phyloP scores from a whole-genome alignment of 2,797 vertebrate species.

The Anguilla anguilla region DNA sequence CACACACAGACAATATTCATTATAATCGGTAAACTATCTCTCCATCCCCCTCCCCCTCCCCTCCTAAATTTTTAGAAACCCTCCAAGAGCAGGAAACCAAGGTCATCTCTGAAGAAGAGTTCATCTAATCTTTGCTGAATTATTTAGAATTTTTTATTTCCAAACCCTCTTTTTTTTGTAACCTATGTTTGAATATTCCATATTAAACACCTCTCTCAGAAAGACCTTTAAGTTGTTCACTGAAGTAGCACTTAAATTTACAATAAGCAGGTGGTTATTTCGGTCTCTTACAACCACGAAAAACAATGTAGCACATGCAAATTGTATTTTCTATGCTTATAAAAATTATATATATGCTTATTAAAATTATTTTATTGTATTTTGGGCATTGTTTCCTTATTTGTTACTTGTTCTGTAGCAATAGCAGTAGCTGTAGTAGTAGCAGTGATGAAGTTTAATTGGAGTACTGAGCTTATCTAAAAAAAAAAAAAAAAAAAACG shows the following conservation, averaged over 20 bases:
- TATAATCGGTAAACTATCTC: neutral
- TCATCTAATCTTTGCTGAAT: neutral
- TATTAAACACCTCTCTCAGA: neutral
- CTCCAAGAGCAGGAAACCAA: neutral
- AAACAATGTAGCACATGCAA: neutral
- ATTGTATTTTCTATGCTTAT: neutral
- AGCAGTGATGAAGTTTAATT: neutral
- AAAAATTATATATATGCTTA: too few species aligned
- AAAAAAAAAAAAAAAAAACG: too few species aligned
- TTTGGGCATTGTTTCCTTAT: neutral
- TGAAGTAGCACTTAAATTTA: neutral
- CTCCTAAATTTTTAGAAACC: neutral
- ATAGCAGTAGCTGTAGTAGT: neutral
- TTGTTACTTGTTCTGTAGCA: neutral
- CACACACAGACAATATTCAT: neutral
- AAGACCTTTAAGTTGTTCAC: neutral
- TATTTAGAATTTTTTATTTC: neutral
- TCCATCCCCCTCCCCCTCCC: too few species aligned
- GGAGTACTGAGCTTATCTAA: neutral
- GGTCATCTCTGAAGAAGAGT: neutral
- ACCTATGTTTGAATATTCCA: neutral
- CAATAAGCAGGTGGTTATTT: neutral
- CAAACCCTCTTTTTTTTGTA: neutral
- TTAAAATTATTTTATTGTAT: neutral
- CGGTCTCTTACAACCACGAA: neutral